A percentile compares a stretch with the other conserved stretches of the same genome.
Evolutionary conservation across 2,888 invertebrate genomes (phyloP).

Genomic region (Andrena bicolor): DNA sequence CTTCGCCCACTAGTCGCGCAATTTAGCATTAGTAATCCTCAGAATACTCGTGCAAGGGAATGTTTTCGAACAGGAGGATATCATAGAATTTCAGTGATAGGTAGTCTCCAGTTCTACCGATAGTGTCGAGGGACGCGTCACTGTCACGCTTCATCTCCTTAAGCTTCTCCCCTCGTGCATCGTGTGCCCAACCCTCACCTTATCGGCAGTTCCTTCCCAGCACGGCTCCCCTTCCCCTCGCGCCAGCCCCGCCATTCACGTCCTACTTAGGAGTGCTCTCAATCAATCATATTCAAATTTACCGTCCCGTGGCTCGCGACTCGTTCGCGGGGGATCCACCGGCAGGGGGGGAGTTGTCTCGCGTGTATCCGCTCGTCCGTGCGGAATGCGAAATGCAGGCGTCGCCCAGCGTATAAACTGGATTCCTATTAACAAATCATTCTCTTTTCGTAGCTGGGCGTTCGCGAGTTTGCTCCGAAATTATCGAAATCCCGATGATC

Average conservation of each 20-base stretch:
- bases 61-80: conserved; percentile 25
- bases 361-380: conserved; percentile 2
- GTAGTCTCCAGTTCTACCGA: conserved; percentile 41
- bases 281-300: conserved; percentile 82
- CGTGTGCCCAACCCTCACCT: conserved; percentile 38
- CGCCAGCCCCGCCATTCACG: conserved; percentile 72
- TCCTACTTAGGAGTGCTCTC: conserved; percentile 75
- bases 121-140: conserved; percentile 55
- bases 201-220: conserved; percentile 55
- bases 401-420: background rate
- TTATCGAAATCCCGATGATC: background rate
- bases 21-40: background rate
- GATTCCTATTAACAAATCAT: conserved; percentile 9
- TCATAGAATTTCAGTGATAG: conserved; percentile 44
- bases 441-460: background rate
- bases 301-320: conserved; percentile 51
- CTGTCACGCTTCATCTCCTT: conserved; percentile 70
- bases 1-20: background rate
- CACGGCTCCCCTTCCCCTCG: conserved; percentile 30
- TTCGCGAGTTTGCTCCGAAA: conserved; percentile 4
- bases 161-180: conserved; percentile 51
- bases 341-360: conserved; percentile 15
- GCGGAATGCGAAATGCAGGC: conserved; percentile 3
- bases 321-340: conserved; percentile 49
- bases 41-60: background rate